A percentile compares a stretch with the other conserved stretches of the same genome.
Evolutionary conservation across 2,113 vertebrate species (phyloP).

Genomic region (Malurus elegans): DNA sequence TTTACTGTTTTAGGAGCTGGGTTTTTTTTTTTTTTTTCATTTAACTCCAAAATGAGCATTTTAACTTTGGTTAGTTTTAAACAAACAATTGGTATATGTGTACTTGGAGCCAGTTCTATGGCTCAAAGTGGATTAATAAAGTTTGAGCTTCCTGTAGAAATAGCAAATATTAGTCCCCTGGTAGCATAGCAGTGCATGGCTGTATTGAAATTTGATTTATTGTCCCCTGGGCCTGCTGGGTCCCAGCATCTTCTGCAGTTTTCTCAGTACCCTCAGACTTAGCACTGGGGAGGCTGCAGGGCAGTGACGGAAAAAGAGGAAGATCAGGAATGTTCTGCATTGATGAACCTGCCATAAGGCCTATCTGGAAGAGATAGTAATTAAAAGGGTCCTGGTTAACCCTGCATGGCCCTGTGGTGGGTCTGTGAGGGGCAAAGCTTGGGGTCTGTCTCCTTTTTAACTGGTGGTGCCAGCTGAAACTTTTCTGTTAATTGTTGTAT

Average conservation of each 20-base stretch:
- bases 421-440: neutral
- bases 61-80: neutral
- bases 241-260: neutral
- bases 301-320: neutral
- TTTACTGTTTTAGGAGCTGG: neutral
- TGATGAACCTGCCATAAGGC: neutral
- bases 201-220: neutral
- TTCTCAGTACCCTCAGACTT: neutral
- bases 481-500: neutral
- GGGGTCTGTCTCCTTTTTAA: neutral
- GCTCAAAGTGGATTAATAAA: neutral
- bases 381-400: neutral
- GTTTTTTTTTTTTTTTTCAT: neutral
- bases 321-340: neutral
- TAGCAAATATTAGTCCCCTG: neutral
- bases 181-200: neutral
- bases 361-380: accelerated
- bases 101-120: neutral
- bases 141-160: neutral
- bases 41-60: neutral
- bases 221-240: neutral
- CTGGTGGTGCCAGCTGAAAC: neutral
- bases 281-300: neutral
- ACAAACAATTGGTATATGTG: neutral
- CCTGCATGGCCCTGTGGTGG: neutral